A percentile compares a stretch with the other conserved stretches of the same genome.
These are phyloP conservation scores for Bombus ignitus DNA, from an alignment of 1,140 invertebrate species.

Conservation along the genomic window DNA sequence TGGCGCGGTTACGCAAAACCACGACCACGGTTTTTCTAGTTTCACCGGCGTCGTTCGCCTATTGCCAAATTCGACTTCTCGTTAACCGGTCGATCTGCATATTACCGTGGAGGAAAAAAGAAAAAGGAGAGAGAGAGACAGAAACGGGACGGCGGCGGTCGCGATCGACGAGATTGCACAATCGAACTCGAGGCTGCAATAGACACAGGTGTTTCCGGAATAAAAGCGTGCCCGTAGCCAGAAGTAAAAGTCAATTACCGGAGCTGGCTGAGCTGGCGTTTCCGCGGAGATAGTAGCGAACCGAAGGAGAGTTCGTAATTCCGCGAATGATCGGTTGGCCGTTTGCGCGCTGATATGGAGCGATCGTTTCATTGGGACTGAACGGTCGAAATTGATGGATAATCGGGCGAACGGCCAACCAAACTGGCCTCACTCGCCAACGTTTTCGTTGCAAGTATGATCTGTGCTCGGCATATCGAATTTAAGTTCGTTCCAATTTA, in stretches of 20 bases:
- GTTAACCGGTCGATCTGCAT: slow-evolving; percentile 57
- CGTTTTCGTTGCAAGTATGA: neutral
- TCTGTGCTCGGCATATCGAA: neutral
- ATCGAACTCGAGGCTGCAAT: neutral
- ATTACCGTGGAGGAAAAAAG: neutral
- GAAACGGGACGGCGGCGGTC: slow-evolving; percentile 8
- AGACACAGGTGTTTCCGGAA: slow-evolving; percentile 44
- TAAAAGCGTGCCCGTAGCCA: slow-evolving; percentile 28
- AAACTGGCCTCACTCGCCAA: neutral
- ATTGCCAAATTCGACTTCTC: slow-evolving; percentile 58
- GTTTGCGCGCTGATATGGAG: slow-evolving; percentile 7
- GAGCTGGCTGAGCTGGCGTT: neutral
- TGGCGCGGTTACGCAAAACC: neutral
- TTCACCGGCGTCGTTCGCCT: slow-evolving; percentile 6
- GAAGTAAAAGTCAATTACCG: slow-evolving; percentile 48
- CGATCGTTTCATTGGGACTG: slow-evolving; percentile 16
- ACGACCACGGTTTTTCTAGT: slow-evolving; percentile 14
- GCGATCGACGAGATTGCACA: slow-evolving; percentile 35
- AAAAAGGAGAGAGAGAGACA: neutral
- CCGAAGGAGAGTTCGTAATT: neutral
- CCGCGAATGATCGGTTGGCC: neutral
- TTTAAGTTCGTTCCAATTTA: neutral
- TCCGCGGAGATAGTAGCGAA: slow-evolving; percentile 1
- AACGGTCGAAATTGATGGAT: slow-evolving; percentile 24
- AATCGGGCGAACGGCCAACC: neutral